These are phyloP conservation scores for Cephalopholis sonnerati DNA, from an alignment of 2,113 vertebrate genomes.

Conservation along the genomic window DNA sequence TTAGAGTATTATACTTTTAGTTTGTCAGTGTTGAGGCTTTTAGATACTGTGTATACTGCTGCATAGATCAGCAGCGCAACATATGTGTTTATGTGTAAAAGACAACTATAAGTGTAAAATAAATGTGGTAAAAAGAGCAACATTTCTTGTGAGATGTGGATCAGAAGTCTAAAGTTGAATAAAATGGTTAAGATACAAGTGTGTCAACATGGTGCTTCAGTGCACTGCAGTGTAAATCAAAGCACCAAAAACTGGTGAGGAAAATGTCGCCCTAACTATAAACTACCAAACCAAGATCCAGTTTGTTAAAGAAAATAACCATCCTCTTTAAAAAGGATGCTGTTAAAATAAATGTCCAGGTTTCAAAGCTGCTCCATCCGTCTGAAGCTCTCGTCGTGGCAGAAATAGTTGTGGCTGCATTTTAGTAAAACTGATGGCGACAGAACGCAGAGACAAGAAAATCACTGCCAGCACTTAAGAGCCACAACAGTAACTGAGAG, in stretches of 20 bases:
- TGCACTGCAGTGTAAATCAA: neutral
- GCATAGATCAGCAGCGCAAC: too few relatives aligned
- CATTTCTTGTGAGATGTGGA: too few relatives aligned
- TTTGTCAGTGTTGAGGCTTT: too few relatives aligned
- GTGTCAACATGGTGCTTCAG: too few relatives aligned
- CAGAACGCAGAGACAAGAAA: slow-evolving; percentile 12
- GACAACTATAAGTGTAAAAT: too few relatives aligned
- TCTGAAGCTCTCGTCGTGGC: neutral
- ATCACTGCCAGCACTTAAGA: slow-evolving; percentile 30
- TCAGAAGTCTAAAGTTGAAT: too few relatives aligned
- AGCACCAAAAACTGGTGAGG: neutral
- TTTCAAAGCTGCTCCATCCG: neutral
- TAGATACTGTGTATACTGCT: too few relatives aligned
- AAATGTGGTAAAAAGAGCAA: too few relatives aligned
- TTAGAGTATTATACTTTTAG: too few relatives aligned
- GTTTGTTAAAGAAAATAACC: neutral
- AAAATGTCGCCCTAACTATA: neutral
- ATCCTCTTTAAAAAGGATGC: neutral
- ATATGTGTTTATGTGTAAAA: too few relatives aligned
- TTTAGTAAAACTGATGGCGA: neutral
- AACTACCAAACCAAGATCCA: neutral
- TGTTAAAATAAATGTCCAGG: neutral
- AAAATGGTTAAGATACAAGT: too few relatives aligned
- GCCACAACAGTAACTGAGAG: neutral
- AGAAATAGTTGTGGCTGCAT: neutral